phyloP scores from a whole-genome alignment of 1,140 invertebrate genomes.

The Drosophila sulfurigaster region DNA sequence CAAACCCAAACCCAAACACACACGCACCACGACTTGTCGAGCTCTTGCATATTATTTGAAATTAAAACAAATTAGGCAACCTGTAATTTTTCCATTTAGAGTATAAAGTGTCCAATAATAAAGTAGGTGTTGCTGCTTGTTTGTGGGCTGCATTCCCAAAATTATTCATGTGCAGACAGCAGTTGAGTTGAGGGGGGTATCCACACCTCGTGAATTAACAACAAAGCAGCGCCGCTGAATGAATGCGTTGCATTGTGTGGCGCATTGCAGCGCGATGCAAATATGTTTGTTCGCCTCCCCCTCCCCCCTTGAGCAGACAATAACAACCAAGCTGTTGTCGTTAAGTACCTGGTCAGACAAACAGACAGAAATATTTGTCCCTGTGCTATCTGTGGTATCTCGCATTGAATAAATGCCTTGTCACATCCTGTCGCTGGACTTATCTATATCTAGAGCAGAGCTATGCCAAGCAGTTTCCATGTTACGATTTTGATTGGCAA shows the following conservation, averaged over 20 bases:
- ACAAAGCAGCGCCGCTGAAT: conserved; percentile 67
- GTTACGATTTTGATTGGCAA: conserved; percentile 70
- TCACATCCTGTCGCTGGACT: conserved; percentile 37
- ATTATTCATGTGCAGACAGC: conserved; percentile 59
- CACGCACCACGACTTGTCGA: conserved; percentile 28
- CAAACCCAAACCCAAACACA: conserved; percentile 43
- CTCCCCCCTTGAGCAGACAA: neutral
- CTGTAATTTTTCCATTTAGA: conserved; percentile 82
- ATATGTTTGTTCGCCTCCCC: conserved; percentile 12
- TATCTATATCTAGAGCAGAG: conserved; percentile 40
- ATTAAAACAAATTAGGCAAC: conserved; percentile 84
- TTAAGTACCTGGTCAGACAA: conserved; percentile 47
- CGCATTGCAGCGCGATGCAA: conserved; percentile 25
- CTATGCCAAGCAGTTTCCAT: conserved; percentile 40
- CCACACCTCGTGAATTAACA: conserved; percentile 82
- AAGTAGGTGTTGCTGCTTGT: conserved; percentile 72
- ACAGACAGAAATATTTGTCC: conserved; percentile 39
- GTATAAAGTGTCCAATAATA: conserved; percentile 81
- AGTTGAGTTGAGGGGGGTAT: conserved; percentile 1
- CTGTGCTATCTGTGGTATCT: conserved; percentile 6
- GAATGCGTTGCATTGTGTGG: conserved; percentile 69
- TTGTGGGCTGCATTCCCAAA: conserved; percentile 20
- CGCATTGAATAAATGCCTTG: conserved; percentile 21
- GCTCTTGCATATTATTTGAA: conserved; percentile 78
- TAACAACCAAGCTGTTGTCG: conserved; percentile 2